Evolutionary conservation across 35 echinoderm and acorn worm genomes (phyloP).

Genomic region (Stichopus chloronotus): DNA sequence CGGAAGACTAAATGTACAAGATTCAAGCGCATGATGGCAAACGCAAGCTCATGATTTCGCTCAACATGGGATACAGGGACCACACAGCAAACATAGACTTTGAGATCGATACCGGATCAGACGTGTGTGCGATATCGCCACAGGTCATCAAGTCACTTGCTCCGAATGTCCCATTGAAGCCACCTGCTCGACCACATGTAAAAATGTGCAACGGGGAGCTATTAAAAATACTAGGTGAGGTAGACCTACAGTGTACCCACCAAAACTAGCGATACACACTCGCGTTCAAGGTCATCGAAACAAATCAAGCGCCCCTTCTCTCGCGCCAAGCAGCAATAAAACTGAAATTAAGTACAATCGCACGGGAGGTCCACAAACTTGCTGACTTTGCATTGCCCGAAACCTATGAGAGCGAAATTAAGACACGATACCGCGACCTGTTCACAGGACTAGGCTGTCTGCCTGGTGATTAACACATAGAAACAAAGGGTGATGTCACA

Average conservation of each 20-base stretch:
- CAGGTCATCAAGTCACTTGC: not conserved
- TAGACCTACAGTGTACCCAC: conserved; percentile 42
- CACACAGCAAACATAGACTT: conserved; percentile 41
- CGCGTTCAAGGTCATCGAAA: conserved; percentile 44
- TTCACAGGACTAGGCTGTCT: conserved; percentile 30
- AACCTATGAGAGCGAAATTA: conserved; percentile 1
- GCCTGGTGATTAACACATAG: conserved; percentile 43
- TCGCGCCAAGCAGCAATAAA: not conserved
- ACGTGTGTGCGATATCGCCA: conserved; percentile 32
- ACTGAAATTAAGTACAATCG: not conserved
- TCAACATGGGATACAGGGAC: not conserved
- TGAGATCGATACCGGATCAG: conserved; percentile 31
- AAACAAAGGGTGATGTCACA: conserved; percentile 13
- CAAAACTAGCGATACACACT: conserved; percentile 37
- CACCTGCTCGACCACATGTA: conserved; percentile 35
- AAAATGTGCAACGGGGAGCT: conserved; percentile 42
- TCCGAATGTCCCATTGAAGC: not conserved
- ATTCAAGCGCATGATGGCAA: not conserved
- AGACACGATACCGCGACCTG: conserved; percentile 29
- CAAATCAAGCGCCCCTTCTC: conserved; percentile 20
- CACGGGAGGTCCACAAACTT: not conserved
- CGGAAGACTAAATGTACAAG: conserved; percentile 1
- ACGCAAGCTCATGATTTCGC: not conserved
- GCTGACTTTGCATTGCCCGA: not conserved
- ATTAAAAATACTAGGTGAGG: conserved; percentile 10